These are phyloP conservation scores for Tyto alba DNA, from an alignment of 2,113 vertebrate species.

Conservation along the genomic window DNA sequence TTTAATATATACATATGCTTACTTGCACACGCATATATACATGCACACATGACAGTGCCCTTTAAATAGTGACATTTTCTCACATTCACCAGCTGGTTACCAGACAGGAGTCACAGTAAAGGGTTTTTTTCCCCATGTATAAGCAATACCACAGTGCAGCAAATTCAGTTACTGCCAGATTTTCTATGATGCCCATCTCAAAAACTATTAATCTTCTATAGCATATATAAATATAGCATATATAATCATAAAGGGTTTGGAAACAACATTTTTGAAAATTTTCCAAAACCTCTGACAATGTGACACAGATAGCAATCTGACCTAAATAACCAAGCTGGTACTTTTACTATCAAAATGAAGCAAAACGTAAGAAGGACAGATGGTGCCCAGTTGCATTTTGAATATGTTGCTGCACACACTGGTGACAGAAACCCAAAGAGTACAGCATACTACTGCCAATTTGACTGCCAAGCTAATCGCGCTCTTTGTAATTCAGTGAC, in stretches of 20 bases:
- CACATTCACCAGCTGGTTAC: background rate
- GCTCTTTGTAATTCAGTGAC: background rate
- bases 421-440: background rate
- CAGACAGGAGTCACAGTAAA: background rate
- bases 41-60: accelerated
- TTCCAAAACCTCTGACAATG: background rate
- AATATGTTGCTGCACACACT: background rate
- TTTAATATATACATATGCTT: background rate
- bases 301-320: background rate
- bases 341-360: background rate
- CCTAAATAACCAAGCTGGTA: background rate
- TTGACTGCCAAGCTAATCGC: background rate
- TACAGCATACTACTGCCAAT: background rate
- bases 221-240: background rate
- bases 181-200: background rate
- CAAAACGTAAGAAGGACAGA: background rate
- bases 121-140: background rate
- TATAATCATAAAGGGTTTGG: background rate
- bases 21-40: background rate
- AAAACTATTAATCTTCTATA: background rate
- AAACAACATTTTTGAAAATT: background rate
- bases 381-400: background rate
- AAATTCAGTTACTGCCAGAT: background rate
- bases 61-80: background rate
- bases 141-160: background rate